Evolutionary conservation across 2,797 vertebrate species (phyloP).

Genomic region (Gephyroberyx darwinii): DNA sequence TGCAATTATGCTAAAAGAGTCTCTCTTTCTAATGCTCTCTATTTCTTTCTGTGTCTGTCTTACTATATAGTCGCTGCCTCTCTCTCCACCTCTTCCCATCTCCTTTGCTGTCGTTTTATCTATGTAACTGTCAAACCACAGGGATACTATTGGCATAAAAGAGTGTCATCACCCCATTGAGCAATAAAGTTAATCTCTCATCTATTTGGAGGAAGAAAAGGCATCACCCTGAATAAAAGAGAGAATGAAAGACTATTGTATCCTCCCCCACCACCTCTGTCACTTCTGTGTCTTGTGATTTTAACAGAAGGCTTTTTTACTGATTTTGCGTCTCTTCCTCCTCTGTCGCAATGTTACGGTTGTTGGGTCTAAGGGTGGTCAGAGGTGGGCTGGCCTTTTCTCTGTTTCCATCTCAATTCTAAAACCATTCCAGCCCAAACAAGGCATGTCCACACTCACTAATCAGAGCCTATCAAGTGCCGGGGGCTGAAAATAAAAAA

Average conservation of each 20-base stretch:
- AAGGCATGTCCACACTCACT: conserved; percentile 12
- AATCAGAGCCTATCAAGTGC: conserved; percentile 25
- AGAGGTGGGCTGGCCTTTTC: background rate
- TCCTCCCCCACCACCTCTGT: conserved; percentile 28
- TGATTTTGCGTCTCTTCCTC: conserved; percentile 28
- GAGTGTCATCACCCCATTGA: conserved; percentile 90
- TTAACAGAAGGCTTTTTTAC: conserved; percentile 32
- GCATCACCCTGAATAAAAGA: conserved; percentile 40
- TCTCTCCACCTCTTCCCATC: conserved; percentile 24
- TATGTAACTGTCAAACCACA: conserved; percentile 88
- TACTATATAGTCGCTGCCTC: conserved; percentile 26
- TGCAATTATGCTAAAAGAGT: conserved; percentile 92
- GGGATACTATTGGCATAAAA: conserved; percentile 94
- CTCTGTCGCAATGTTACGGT: conserved; percentile 16
- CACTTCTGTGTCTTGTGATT: conserved; percentile 50
- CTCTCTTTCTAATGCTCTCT: conserved; percentile 69
- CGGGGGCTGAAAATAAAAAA: background rate
- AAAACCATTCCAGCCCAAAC: conserved; percentile 24
- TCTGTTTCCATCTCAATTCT: conserved; percentile 41
- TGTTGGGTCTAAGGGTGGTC: background rate
- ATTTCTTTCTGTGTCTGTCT: conserved; percentile 51
- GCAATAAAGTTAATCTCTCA: conserved; percentile 95
- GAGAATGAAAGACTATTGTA: conserved; percentile 28
- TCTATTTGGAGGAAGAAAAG: conserved; percentile 83
- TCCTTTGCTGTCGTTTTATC: conserved; percentile 72